Percentiles rank a stretch among this genome's conserved stretches.
Conservation (phyloP, 1,140 invertebrate genomes). For the Sipha flava region DNA sequence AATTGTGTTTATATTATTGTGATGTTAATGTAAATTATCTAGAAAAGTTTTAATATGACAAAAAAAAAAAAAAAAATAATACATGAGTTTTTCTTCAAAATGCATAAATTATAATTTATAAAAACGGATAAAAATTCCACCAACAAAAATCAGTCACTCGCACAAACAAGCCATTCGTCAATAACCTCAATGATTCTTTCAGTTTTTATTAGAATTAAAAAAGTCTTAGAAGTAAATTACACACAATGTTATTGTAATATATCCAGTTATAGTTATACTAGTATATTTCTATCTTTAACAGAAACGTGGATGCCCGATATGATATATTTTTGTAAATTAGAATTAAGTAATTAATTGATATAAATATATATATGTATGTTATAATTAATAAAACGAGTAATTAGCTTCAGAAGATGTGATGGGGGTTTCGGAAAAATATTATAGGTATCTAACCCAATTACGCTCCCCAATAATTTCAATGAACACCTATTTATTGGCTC, state of each 20-base stretch:
- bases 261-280: background rate
- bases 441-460: background rate
- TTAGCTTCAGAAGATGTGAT: background rate
- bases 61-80: too few relatives aligned
- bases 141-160: too few relatives aligned
- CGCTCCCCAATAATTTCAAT: background rate
- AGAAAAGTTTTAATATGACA: too few relatives aligned
- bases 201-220: too few relatives aligned
- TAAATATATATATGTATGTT: background rate
- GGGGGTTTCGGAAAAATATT: background rate
- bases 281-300: background rate
- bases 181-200: too few relatives aligned
- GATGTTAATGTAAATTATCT: too few relatives aligned
- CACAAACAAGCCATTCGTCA: too few relatives aligned
- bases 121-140: too few relatives aligned
- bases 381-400: background rate
- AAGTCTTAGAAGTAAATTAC: too few relatives aligned
- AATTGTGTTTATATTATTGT: too few relatives aligned
- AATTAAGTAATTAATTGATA: background rate
- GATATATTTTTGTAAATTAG: background rate
- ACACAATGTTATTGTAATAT: background rate
- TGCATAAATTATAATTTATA: too few relatives aligned
- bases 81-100: too few relatives aligned
- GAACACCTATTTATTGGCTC: background rate
- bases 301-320: background rate